Conservation (phyloP, 2,113 vertebrate species). For the Willisornis vidua region DNA sequence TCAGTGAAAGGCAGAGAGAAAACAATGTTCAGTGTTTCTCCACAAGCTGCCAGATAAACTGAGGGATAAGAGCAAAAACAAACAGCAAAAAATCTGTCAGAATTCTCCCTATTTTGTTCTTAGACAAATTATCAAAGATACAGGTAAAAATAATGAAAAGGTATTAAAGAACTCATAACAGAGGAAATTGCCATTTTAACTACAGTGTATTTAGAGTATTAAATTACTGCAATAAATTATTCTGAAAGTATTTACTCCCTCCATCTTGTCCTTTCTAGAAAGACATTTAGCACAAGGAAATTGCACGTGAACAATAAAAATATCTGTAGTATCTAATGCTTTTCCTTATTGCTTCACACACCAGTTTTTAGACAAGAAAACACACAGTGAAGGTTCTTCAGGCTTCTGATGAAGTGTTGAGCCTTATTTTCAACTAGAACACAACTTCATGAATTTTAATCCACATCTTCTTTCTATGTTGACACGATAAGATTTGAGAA, state of each 20-base stretch:
- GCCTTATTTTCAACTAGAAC: background rate
- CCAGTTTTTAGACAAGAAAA: background rate
- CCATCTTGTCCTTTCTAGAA: background rate
- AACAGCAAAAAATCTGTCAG: background rate
- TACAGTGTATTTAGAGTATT: background rate
- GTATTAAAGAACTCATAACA: background rate
- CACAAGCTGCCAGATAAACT: slow-evolving; percentile 98
- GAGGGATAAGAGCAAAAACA: slow-evolving; percentile 30
- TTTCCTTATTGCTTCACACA: background rate
- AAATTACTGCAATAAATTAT: background rate
- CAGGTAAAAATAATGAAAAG: background rate
- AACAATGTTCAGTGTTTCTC: slow-evolving; percentile 94
- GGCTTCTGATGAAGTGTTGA: background rate
- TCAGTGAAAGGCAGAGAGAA: slow-evolving; percentile 96
- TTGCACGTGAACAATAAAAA: background rate
- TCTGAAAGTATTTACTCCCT: background rate
- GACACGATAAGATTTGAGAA: background rate
- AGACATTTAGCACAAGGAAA: background rate
- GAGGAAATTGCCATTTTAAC: background rate
- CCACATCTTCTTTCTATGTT: background rate
- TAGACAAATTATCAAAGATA: background rate
- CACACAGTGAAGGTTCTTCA: background rate
- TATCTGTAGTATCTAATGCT: background rate
- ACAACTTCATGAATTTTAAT: background rate
- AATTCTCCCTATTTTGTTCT: background rate